Base-by-base conservation (phyloP, 2,888 invertebrate genomes). In the Crepidodera aurea region DNA sequence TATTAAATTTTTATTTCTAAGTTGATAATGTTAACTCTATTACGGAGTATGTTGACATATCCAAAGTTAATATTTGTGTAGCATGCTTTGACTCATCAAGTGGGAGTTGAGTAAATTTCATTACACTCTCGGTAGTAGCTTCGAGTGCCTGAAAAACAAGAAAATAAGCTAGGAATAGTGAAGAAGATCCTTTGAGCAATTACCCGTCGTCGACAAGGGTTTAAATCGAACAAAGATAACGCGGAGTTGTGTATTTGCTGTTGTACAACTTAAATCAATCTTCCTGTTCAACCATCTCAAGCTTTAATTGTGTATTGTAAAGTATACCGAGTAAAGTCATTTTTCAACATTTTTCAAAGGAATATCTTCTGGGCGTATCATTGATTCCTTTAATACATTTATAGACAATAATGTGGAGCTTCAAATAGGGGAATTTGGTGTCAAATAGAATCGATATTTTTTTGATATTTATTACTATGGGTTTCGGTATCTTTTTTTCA, bases 131-230 rank as follows among this genome's bases (percentile, higher is more conserved):
- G 13, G 44, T n/a, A 44, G 44, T 2, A 19, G 44, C 12, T 8
- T 13, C 27, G 48, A 25, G 48, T 29, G 19, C 4, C 12, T 18
- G 27, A 53, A 42, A 40, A 53, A 40, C 39, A 53, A 22, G 19
- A 37, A 53, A 53, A 53, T 39, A 40, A 27, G 12, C 51, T 19
- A 25, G 7, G 40, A 40, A n/a, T 42, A 53, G 40, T 53, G 40
- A 39, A 53, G 15, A 22, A 10, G 40, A 42, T 53, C 42, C 53
- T 53, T 53, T 53, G 53, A 53, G 53, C 42, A 40, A 53, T 53
- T 53, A 53, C 29, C 18, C 15, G 5, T 0, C 39, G 22, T 15
- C 34, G 34, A 37, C 51, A 22, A 51, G 22, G 15, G 25, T 6
- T 25, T 18, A 16, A 53, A 53, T 46, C 46, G 46, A 27, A 25